A percentile compares a stretch with the other conserved stretches of the same genome.
These are phyloP conservation scores for Drosophila chauvacae DNA, from an alignment of 1,140 invertebrate species.

Conservation along the genomic window DNA sequence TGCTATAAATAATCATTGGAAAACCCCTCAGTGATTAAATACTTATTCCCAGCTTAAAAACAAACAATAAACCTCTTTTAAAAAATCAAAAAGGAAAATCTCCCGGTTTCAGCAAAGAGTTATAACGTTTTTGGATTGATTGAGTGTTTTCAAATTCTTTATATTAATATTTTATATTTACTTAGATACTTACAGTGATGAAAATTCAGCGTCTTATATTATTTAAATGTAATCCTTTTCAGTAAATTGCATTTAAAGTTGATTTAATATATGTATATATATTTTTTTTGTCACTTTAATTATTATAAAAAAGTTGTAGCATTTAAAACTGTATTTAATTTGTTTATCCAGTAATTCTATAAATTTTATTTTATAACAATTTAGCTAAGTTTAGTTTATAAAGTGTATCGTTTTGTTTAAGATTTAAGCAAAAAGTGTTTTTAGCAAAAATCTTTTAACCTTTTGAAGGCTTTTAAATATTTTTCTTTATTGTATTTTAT, in stretches of 20 bases:
- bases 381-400: constrained; percentile 35
- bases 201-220: constrained; percentile 11
- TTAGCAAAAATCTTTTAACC: constrained; percentile 32
- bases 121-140: constrained; percentile 42
- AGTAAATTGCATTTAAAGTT: constrained; percentile 37
- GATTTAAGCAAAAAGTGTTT: constrained; percentile 27
- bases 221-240: constrained; percentile 28
- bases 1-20: neutral
- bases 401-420: constrained; percentile 15
- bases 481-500: neutral
- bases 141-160: neutral
- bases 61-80: too few species aligned
- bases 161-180: neutral
- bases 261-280: constrained; percentile 14
- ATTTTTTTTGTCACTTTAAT: constrained; percentile 7
- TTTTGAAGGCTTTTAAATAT: constrained; percentile 32
- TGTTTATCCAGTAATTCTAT: constrained; percentile 23
- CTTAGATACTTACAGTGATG: constrained; percentile 25
- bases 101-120: neutral
- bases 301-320: constrained; percentile 12
- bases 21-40: neutral
- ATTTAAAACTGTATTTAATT: constrained; percentile 29
- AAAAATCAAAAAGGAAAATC: neutral
- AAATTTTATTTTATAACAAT: constrained; percentile 47
- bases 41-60: neutral